Evolutionary conservation across 2,113 vertebrate genomes (phyloP).

Genomic region (Myiopsitta monachus): DNA sequence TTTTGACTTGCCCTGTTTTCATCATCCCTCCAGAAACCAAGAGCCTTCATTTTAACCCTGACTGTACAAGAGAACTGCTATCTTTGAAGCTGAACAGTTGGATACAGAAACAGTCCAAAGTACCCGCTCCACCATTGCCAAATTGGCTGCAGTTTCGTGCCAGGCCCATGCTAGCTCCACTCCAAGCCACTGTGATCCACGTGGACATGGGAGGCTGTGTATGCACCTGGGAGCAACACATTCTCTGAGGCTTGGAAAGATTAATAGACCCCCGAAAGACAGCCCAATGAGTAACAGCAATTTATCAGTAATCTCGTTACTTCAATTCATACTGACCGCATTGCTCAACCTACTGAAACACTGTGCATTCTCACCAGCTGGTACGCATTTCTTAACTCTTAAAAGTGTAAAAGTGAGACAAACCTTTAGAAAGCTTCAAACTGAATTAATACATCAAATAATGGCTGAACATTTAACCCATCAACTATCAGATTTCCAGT

Average conservation of each 20-base stretch:
- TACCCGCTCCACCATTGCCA: not conserved
- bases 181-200: not conserved
- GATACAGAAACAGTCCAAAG: not conserved
- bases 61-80: not conserved
- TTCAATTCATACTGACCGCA: not conserved
- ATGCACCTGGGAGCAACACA: not conserved
- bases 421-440: not conserved
- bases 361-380: not conserved
- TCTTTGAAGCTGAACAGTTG: not conserved
- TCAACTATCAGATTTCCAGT: not conserved
- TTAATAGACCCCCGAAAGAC: not conserved
- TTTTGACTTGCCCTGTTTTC: not conserved
- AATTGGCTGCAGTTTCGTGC: not conserved
- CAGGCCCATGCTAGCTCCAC: not conserved
- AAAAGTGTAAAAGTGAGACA: not conserved
- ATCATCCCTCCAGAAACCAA: constrained; percentile 30
- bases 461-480: not conserved
- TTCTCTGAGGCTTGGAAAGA: not conserved
- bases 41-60: constrained; percentile 43
- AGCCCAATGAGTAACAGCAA: not conserved
- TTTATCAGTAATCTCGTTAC: not conserved
- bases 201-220: not conserved
- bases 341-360: not conserved
- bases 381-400: not conserved
- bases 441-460: not conserved